These are phyloP conservation scores for Nipponia nippon DNA, from an alignment of 2,113 vertebrate species.

Conservation along the genomic window DNA sequence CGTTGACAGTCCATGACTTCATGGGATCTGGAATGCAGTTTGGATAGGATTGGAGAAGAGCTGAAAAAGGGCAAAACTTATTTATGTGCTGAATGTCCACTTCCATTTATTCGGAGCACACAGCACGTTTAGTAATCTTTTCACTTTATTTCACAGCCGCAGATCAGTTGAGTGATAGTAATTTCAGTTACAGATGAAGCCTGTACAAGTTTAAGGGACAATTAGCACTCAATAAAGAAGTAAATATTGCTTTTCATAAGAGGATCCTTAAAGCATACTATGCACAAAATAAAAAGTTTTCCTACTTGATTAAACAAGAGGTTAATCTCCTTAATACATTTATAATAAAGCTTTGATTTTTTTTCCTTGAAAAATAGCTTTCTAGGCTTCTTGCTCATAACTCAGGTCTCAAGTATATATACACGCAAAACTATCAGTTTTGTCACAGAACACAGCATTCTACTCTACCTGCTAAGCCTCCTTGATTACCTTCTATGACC, in stretches of 20 bases:
- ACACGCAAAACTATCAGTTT: neutral
- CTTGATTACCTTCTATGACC: neutral
- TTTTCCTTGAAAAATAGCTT: neutral
- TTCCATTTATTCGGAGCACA: neutral
- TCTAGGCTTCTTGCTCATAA: neutral
- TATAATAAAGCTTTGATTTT: neutral
- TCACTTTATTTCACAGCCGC: neutral
- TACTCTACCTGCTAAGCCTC: neutral
- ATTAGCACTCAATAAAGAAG: neutral
- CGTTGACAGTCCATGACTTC: constrained; percentile 37
- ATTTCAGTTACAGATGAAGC: neutral
- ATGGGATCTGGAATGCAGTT: constrained; percentile 31
- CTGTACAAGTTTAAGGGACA: neutral
- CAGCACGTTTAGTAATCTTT: neutral
- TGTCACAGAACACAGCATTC: neutral
- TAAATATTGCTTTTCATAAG: neutral
- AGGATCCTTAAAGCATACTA: neutral
- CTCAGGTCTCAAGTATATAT: neutral
- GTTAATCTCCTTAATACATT: neutral
- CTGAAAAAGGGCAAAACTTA: neutral
- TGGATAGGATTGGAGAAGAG: constrained; percentile 10
- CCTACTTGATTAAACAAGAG: neutral
- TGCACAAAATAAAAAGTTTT: neutral
- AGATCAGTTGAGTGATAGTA: neutral
- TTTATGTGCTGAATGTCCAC: neutral